Base-by-base conservation (phyloP, 1,140 invertebrate species). In the Tenebrio molitor region DNA sequence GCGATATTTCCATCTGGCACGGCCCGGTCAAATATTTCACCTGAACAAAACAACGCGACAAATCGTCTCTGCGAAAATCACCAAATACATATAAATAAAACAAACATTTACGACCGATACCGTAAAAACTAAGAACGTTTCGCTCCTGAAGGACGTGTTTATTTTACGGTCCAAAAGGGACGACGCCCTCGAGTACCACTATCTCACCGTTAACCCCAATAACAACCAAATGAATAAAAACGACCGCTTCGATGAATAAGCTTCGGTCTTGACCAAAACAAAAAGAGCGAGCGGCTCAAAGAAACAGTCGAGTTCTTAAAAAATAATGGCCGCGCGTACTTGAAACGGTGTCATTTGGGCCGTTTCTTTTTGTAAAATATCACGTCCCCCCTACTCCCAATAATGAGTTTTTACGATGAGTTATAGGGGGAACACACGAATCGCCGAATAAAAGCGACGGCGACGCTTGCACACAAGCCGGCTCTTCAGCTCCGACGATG, bases 221-320 rank as follows among this genome's bases (percentile, higher is more conserved):
- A 50, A 68, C 41, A 14, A 15, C 2, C 17, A 19, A 64, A 62
- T 71, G 42, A 63, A 64, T 71, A 63, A 41, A 67, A 63, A 64
- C 23, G 50, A 58, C 1, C 50, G 14, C 14, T 15, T 16, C 21
- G 16, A 53, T 25, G 21, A 39, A 39, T 39, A 39, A 39, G 36
- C 2, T 39, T 39, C 5, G 5, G n/a, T 39, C 36, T 33, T 4
- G 29, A n/a, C 12, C 2, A 2, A 2, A 39, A 39, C 3, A 29
- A 8, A 8, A 29, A 29, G 3, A 29, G 3, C 17, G 15, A 50
- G 16, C 16, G 21, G 21, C n/a, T n/a, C n/a, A 50, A 21, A 50
- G 44, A 41, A 41, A 41, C 36, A 41, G 36, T 41, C 17, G 42
- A 17, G 12, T 44, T 44, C 8, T 15, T 7, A 7, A 15, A 7